Percentiles rank a stretch among this genome's conserved stretches.
Evolutionary conservation across 1,140 invertebrate genomes (phyloP).

Genomic region (Pomacea maculata): DNA sequence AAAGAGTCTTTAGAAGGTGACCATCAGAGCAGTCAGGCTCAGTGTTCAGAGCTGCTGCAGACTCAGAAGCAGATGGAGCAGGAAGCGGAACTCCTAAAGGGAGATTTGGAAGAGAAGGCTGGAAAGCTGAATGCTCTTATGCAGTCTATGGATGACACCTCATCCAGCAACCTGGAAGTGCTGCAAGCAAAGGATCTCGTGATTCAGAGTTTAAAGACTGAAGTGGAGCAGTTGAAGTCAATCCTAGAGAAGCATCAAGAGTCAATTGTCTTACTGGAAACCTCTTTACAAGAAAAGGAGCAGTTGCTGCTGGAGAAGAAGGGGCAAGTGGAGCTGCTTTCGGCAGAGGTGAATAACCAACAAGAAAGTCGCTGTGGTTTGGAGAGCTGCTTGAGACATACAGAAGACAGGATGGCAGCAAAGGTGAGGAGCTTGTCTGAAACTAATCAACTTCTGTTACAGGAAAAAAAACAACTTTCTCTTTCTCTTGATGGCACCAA

Average conservation of each 20-base stretch:
- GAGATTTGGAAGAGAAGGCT: slow-evolving; percentile 20
- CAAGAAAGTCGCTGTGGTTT: slow-evolving; percentile 10
- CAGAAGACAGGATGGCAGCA: slow-evolving; percentile 16
- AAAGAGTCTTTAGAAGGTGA: slow-evolving; percentile 5
- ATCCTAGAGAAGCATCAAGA: slow-evolving; percentile 16
- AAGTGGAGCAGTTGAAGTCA: slow-evolving; percentile 18
- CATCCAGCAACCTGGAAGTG: slow-evolving; percentile 15
- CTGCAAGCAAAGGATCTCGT: slow-evolving; percentile 30
- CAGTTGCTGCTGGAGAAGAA: slow-evolving; percentile 22
- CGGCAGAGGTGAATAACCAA: slow-evolving; percentile 5
- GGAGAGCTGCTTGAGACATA: slow-evolving; percentile 12
- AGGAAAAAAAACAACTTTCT: slow-evolving; percentile 28
- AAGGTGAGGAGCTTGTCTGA: slow-evolving; percentile 43
- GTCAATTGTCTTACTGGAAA: slow-evolving; percentile 12
- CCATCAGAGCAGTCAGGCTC: neutral
- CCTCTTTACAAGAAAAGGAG: slow-evolving; percentile 19
- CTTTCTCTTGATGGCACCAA: slow-evolving; percentile 22
- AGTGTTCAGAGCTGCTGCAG: slow-evolving; percentile 1
- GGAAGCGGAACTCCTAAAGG: slow-evolving; percentile 13
- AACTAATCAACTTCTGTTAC: slow-evolving; percentile 33
- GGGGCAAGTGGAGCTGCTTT: slow-evolving; percentile 17
- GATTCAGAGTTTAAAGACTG: slow-evolving; percentile 22
- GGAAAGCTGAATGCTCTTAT: slow-evolving; percentile 7
- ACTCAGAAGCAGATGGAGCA: slow-evolving; percentile 7
- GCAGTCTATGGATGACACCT: slow-evolving; percentile 13